These are phyloP conservation scores for Nannobrachium achirus DNA, from an alignment of 2,113 vertebrate species.

Conservation along the genomic window DNA sequence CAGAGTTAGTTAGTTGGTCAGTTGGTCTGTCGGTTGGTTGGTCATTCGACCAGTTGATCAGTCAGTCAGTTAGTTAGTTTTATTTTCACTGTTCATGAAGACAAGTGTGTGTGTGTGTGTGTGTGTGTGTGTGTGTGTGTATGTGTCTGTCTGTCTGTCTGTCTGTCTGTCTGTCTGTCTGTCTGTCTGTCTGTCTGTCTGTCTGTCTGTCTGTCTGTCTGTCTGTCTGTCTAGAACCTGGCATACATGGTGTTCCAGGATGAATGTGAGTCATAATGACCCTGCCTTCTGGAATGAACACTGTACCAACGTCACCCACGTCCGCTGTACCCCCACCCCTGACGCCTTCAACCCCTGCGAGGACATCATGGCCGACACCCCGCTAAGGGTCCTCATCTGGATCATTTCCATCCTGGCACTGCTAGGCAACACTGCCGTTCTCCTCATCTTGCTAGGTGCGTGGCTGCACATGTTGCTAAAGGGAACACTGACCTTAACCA, in stretches of 20 bases:
- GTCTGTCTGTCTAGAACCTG: not conserved
- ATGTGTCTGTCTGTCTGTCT: slow-evolving; percentile 16
- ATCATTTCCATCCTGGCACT: slow-evolving; percentile 89
- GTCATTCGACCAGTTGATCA: no score
- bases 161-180: not conserved
- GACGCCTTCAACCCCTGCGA: slow-evolving; percentile 96
- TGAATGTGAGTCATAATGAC: no score
- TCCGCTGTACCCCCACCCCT: slow-evolving; percentile 86
- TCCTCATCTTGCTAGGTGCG: slow-evolving; percentile 87
- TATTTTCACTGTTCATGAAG: no score
- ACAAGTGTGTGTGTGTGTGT: not conserved
- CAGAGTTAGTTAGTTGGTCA: no score
- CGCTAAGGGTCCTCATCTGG: slow-evolving; percentile 92
- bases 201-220: not conserved
- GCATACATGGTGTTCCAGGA: no score
- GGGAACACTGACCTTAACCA: not conserved
- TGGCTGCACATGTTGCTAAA: not conserved
- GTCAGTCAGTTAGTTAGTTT: no score
- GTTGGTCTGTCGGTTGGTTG: no score
- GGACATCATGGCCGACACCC: slow-evolving; percentile 89
- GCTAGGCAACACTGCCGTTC: slow-evolving; percentile 86
- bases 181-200: not conserved
- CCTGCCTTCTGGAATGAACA: slow-evolving; percentile 73
- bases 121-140: not conserved
- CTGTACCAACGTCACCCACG: slow-evolving; percentile 80